These are phyloP conservation scores for Nymphalis c-album DNA, from an alignment of 2,888 invertebrate genomes.

Conservation along the genomic window DNA sequence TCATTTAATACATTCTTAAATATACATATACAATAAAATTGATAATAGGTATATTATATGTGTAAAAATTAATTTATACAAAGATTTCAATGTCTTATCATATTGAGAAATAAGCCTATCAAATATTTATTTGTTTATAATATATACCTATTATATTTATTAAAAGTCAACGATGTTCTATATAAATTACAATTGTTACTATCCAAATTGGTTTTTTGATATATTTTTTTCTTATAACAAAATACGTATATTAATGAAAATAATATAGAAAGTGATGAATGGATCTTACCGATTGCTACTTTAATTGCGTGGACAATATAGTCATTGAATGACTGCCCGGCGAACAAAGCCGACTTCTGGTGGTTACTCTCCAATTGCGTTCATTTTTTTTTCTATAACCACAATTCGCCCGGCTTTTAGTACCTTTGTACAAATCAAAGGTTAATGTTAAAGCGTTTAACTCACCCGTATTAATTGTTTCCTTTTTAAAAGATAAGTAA, in stretches of 20 bases:
- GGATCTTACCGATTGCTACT: conserved; percentile 10
- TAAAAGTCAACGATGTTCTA: too few species aligned
- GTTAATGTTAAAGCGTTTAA: conserved; percentile 53
- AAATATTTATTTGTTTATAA: too few species aligned
- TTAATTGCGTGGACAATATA: conserved; percentile 39
- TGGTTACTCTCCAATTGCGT: conserved; percentile 44
- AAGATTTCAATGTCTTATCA: too few species aligned
- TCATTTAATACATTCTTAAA: too few species aligned
- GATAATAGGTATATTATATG: too few species aligned
- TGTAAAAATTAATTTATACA: too few species aligned
- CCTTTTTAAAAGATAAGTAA: conserved; percentile 43
- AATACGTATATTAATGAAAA: background rate
- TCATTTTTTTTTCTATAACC: conserved; percentile 46
- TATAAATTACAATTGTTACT: too few species aligned
- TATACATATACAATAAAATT: too few species aligned
- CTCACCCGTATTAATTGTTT: conserved; percentile 65
- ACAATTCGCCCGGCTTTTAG: conserved; percentile 51
- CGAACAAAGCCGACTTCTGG: conserved; percentile 41
- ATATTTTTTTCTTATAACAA: background rate
- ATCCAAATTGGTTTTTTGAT: too few species aligned
- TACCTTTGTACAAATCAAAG: conserved; percentile 52
- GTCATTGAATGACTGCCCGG: conserved; percentile 36
- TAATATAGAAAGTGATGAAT: background rate
- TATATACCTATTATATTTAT: too few species aligned
- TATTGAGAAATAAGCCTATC: too few species aligned